Evolutionary conservation across 37 sponge, comb jelly and placozoan genomes (phyloP), one percentile per base, ranked within the genome.

Genomic region (Diacarnus erythraeanus): DNA sequence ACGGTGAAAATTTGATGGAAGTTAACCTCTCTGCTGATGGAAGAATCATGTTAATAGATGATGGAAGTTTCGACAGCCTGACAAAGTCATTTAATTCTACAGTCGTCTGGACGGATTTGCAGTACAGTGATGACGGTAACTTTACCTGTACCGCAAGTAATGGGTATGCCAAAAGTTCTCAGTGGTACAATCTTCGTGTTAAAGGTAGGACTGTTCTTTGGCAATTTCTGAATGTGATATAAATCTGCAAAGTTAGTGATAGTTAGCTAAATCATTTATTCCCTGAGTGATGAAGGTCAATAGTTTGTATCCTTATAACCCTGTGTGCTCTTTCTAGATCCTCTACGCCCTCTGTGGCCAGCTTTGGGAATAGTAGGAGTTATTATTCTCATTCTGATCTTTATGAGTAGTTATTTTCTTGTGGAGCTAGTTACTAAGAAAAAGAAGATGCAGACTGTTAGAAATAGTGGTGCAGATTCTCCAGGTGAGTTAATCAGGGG

Each of bases 311-410:
- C 51, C 51, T 15, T 47, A 12, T 47, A 47, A 12, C 12, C 51
- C 51, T 47, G 51, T 47, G 51, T 15, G 10, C 61, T 26, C 61
- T 59, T 1, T 82, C 1, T 69, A 87, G 87, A 47, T 81, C 87
- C 47, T 2, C 37, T 87, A 6, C 81, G 81, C 12, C 82, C 82
- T 18, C 56, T 87, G 44, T 87, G 81, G 82, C 87, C 87, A 15
- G 70, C 71, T 51, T 4, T 87, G 30, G 87, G 87, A 41, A 75
- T 81, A 35, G 9, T 87, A 21, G 77, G 39, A 12, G 84, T 74
- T 1, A 0, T 68, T 22, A 20, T 81, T 0, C 31, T 87, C 25
- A 69, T 77, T 0, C 57, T 64, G 42, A 31, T 87, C n/a, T 81
- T 87, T 43, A 87, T 87, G n/a, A 0, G 56, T 22, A 64, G 42